Evolutionary conservation across 2,797 vertebrate genomes (phyloP).

Genomic region (Coranthus polyacanthus): DNA sequence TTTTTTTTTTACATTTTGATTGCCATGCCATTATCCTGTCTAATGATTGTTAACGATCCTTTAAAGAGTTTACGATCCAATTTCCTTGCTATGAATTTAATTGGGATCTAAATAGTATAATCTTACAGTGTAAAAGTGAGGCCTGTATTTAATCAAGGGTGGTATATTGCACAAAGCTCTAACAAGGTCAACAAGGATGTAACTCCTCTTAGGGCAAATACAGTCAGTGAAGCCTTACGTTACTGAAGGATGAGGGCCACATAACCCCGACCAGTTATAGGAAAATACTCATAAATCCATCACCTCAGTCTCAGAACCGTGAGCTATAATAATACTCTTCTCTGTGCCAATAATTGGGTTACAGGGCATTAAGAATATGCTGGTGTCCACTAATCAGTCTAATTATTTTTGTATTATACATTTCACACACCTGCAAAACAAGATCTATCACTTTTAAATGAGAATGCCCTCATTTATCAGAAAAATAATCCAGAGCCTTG

Average conservation of each 20-base stretch:
- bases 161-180: constrained; percentile 53
- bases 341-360: constrained; percentile 19
- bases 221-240: constrained; percentile 52
- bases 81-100: constrained; percentile 80
- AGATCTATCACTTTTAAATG: constrained; percentile 76
- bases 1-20: constrained; percentile 77
- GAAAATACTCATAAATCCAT: constrained; percentile 51
- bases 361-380: constrained; percentile 15
- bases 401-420: constrained; percentile 75
- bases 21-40: constrained; percentile 79
- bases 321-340: constrained; percentile 8
- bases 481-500: constrained; percentile 70
- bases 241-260: constrained; percentile 40
- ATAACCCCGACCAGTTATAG: constrained; percentile 37
- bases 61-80: constrained; percentile 83
- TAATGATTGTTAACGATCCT: constrained; percentile 83
- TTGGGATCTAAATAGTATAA: constrained; percentile 79
- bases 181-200: constrained; percentile 75
- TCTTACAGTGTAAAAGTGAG: constrained; percentile 74
- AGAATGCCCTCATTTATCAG: constrained; percentile 82
- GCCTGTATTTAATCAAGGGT: constrained; percentile 76
- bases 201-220: constrained; percentile 64
- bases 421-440: constrained; percentile 62
- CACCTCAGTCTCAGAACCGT: constrained; percentile 29
- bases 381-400: constrained; percentile 69